Conservation (phyloP, 2,797 vertebrate species). For the Amblyraja radiata region DNA sequence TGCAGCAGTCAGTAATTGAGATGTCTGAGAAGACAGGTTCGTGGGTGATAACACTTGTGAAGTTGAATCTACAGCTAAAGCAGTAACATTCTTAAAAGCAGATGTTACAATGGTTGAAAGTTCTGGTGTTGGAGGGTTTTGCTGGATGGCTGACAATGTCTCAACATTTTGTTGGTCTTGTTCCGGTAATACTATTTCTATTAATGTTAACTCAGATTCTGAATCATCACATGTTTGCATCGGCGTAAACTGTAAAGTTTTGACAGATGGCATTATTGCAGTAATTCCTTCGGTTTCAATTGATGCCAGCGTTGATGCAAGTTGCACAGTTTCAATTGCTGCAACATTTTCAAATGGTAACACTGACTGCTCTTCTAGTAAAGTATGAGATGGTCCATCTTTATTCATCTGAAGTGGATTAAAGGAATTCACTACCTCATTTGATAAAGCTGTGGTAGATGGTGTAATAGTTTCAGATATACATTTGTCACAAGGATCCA, state of each 20-base stretch:
- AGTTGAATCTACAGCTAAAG: slow-evolving; percentile 55
- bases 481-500: slow-evolving; percentile 39
- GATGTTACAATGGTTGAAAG: slow-evolving; percentile 2
- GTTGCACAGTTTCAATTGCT: slow-evolving; percentile 28
- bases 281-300: not conserved
- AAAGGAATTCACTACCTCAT: slow-evolving; percentile 42
- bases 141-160: slow-evolving; percentile 40
- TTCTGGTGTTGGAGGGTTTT: slow-evolving; percentile 42
- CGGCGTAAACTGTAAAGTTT: not conserved
- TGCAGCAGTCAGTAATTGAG: not conserved
- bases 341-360: slow-evolving; percentile 10
- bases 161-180: slow-evolving; percentile 41
- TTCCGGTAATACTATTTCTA: not conserved
- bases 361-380: not conserved
- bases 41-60: slow-evolving; percentile 58
- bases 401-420: slow-evolving; percentile 38
- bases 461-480: slow-evolving; percentile 25
- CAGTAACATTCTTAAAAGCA: not conserved
- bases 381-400: not conserved
- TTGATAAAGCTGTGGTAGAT: slow-evolving; percentile 41
- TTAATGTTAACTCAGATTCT: not conserved
- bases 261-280: not conserved
- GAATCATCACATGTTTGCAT: not conserved
- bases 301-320: not conserved
- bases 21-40: slow-evolving; percentile 43